Evolutionary conservation across 2,888 invertebrate genomes (phyloP).

Genomic region (Galerucella pusilla): DNA sequence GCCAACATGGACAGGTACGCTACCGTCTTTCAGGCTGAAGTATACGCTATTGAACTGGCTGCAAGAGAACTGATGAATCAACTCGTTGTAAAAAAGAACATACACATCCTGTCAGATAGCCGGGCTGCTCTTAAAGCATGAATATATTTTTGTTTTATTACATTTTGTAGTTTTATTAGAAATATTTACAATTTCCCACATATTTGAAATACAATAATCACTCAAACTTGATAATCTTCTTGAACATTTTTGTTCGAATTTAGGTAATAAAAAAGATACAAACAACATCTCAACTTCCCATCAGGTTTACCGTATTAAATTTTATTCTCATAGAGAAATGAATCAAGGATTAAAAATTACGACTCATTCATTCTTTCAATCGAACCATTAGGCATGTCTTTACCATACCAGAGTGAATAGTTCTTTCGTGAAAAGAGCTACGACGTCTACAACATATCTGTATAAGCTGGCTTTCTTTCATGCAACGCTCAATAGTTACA

Average conservation of each 20-base stretch:
- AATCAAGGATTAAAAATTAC: conserved; percentile 26
- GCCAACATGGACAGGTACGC: too few species aligned
- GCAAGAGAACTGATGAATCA: too few species aligned
- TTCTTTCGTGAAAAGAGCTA: conserved; percentile 27
- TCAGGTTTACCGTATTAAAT: conserved; percentile 9
- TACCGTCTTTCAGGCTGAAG: too few species aligned
- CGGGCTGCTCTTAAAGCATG: too few species aligned
- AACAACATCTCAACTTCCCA: conserved; percentile 11
- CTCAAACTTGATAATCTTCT: too few species aligned
- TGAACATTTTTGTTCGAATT: background rate
- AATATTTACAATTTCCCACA: too few species aligned
- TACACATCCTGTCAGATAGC: too few species aligned
- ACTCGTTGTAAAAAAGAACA: too few species aligned
- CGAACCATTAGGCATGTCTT: conserved; percentile 21
- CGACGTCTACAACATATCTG: conserved; percentile 32
- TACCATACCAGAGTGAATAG: conserved; percentile 29
- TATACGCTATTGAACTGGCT: too few species aligned
- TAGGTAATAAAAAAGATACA: background rate
- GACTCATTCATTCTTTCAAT: conserved; percentile 27
- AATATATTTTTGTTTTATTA: too few species aligned
- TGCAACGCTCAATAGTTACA: conserved; percentile 28
- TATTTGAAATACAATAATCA: too few species aligned
- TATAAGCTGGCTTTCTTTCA: conserved; percentile 30
- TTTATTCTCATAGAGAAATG: conserved; percentile 16
- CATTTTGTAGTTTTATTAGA: too few species aligned